Evolutionary conservation across 2,888 invertebrate species (phyloP).

Genomic region (Cyclophora albipunctata): DNA sequence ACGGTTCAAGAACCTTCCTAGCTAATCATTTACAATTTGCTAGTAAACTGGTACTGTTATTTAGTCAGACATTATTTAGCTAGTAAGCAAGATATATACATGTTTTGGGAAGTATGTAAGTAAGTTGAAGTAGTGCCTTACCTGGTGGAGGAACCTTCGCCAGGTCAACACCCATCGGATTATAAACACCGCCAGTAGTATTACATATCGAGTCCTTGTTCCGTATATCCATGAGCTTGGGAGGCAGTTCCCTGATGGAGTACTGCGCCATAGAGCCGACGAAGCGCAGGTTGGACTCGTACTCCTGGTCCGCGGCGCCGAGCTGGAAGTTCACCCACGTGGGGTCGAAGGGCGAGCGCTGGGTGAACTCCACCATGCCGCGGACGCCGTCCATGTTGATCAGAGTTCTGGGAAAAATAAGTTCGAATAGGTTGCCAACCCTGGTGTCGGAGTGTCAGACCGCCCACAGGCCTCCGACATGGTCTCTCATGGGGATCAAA

Average conservation of each 20-base stretch:
- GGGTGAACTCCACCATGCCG: constrained; percentile 85
- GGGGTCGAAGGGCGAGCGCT: constrained; percentile 88
- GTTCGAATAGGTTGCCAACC: no score
- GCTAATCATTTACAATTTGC: no score
- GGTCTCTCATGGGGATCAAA: no score
- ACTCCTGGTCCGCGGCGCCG: constrained; percentile 77
- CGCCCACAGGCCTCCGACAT: no score
- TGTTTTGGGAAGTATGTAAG: no score
- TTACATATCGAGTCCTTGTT: constrained; percentile 72
- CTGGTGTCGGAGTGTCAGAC: no score
- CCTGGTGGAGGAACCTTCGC: constrained; percentile 80
- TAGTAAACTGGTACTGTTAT: no score
- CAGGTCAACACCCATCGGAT: constrained; percentile 80
- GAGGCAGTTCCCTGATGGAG: constrained; percentile 82
- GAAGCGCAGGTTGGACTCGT: constrained; percentile 82
- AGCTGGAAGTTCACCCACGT: constrained; percentile 85
- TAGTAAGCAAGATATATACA: no score
- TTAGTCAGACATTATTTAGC: no score
- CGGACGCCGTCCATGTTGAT: constrained; percentile 86
- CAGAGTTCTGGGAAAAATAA: constrained; percentile 68
- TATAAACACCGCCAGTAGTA: constrained; percentile 83
- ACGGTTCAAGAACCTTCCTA: no score
- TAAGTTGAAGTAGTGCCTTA: constrained; percentile 21
- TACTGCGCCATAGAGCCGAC: constrained; percentile 83
- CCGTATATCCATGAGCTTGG: constrained; percentile 46